phyloP scores from a whole-genome alignment of 2,113 vertebrate species.

The Ascaphus truei region DNA sequence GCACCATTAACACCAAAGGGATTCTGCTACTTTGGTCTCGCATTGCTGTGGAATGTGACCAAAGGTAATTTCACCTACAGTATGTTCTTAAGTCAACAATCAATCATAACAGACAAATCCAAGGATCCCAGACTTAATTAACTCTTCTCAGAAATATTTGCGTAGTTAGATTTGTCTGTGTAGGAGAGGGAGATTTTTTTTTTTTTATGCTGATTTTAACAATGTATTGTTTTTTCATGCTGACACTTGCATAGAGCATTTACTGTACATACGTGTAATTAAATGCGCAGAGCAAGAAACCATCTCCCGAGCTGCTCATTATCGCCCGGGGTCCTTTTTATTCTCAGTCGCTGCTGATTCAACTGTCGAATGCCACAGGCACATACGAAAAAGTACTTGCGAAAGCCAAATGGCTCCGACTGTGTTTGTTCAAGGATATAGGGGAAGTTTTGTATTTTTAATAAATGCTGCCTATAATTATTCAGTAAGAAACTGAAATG shows the following conservation, averaged over 20 bases:
- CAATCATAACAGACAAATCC: too few species aligned
- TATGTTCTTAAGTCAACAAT: too few species aligned
- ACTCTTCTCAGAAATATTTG: conserved; percentile 40
- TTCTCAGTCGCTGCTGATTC: neutral
- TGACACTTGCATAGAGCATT: conserved; percentile 35
- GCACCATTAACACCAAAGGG: too few species aligned
- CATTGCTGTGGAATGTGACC: too few species aligned
- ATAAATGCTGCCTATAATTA: conserved; percentile 20
- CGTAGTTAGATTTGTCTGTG: neutral
- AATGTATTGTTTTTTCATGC: conserved; percentile 37
- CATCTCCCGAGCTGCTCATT: neutral
- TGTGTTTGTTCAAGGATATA: conserved; percentile 25
- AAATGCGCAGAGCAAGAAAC: neutral
- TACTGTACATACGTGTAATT: neutral
- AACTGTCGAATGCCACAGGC: conserved; percentile 3
- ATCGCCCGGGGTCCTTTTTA: neutral
- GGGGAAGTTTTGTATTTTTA: conserved; percentile 33
- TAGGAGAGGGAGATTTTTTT: conserved; percentile 15
- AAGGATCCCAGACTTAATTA: too few species aligned
- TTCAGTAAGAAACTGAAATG: conserved; percentile 42
- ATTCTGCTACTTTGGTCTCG: too few species aligned
- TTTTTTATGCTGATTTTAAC: conserved; percentile 22
- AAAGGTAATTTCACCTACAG: too few species aligned
- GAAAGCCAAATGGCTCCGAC: conserved; percentile 22
- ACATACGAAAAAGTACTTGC: neutral